Percentiles rank a stretch among this genome's conserved stretches.
These are phyloP conservation scores for Psammodynastes pulverulentus DNA, from an alignment of 2,113 vertebrate species.

Conservation along the genomic window DNA sequence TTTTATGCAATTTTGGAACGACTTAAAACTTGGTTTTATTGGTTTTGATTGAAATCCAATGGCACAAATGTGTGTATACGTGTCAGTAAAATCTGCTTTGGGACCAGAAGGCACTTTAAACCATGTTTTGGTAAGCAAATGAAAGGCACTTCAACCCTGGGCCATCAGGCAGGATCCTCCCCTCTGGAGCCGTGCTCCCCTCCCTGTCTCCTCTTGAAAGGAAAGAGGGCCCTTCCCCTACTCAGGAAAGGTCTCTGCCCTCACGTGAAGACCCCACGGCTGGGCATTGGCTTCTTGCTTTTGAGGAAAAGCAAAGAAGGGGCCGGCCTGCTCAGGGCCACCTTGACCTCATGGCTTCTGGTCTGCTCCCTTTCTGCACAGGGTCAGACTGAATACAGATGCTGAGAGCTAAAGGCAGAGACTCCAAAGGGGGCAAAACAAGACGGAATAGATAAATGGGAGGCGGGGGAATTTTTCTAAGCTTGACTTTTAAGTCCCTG, in stretches of 20 bases:
- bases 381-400: not conserved
- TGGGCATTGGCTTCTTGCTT: not conserved
- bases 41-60: not conserved
- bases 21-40: not conserved
- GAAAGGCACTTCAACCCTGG: not conserved
- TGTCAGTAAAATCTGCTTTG: not conserved
- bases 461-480: not conserved
- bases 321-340: not conserved
- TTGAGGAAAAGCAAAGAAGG: not conserved
- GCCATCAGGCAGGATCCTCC: not conserved
- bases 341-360: not conserved
- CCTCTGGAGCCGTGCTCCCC: not conserved
- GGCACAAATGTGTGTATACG: not conserved
- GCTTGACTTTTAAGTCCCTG: not conserved
- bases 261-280: accelerated
- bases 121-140: not conserved
- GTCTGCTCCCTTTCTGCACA: not conserved
- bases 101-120: not conserved
- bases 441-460: not conserved
- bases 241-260: not conserved
- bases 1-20: not conserved
- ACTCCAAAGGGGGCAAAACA: not conserved
- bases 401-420: not conserved
- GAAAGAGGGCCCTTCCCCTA: not conserved
- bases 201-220: not conserved